phyloP scores from a whole-genome alignment of 2,113 vertebrate genomes.

The Trochalopteron elliotii region DNA sequence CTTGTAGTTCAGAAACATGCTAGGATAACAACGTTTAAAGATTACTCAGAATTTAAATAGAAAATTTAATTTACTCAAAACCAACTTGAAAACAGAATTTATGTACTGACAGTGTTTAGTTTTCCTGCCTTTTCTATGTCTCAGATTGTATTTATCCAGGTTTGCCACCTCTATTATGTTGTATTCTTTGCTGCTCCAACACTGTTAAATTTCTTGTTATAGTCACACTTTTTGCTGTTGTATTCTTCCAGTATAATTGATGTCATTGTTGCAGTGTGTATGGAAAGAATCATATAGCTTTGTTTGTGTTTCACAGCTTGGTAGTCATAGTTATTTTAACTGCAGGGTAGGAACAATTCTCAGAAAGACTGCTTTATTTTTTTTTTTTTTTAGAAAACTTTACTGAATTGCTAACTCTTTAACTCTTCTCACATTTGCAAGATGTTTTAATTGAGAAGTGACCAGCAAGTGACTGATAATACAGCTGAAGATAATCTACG shows the following conservation, averaged over 20 bases:
- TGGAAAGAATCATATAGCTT: not conserved
- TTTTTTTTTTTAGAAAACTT: not conserved
- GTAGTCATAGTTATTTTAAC: not conserved
- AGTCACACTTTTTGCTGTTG: not conserved
- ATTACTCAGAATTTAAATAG: not conserved
- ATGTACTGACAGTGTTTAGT: not conserved
- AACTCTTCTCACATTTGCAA: not conserved
- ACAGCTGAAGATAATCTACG: not conserved
- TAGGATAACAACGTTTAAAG: not conserved
- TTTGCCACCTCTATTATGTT: not conserved
- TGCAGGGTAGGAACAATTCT: not conserved
- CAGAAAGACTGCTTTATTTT: no score
- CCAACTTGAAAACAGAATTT: not conserved
- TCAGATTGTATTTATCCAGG: not conserved
- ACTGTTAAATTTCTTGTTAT: not conserved
- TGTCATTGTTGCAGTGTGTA: not conserved
- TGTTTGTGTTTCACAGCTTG: not conserved
- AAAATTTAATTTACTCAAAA: not conserved
- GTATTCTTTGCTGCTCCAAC: not conserved
- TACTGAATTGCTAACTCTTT: not conserved
- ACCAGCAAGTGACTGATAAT: not conserved
- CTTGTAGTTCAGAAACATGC: not conserved
- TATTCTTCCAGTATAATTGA: not conserved
- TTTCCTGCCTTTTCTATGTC: not conserved
- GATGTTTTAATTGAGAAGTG: not conserved